Conservation (phyloP, 2,113 vertebrate genomes). For the Garra rufa region DNA sequence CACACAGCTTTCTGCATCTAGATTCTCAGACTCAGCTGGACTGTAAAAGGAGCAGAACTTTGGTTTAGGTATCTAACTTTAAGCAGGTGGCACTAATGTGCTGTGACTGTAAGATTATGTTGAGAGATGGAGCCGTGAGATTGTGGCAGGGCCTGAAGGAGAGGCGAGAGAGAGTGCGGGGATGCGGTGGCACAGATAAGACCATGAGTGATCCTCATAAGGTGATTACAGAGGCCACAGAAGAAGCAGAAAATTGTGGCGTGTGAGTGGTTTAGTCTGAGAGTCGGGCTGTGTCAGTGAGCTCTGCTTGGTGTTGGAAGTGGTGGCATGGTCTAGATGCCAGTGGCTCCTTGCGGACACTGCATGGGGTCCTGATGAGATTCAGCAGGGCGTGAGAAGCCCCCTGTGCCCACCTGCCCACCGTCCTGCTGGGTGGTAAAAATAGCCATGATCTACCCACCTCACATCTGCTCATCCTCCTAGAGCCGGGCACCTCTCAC, state of each 20-base stretch:
- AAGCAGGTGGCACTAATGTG: slow-evolving; percentile 59
- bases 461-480: slow-evolving; percentile 67
- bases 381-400: slow-evolving; percentile 67
- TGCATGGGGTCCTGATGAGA: slow-evolving; percentile 64
- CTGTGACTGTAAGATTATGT: slow-evolving; percentile 59
- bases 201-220: slow-evolving; percentile 52
- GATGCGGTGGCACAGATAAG: slow-evolving; percentile 50
- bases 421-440: slow-evolving; percentile 66
- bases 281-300: neutral
- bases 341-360: slow-evolving; percentile 49
- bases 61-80: slow-evolving; percentile 55
- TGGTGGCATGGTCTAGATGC: slow-evolving; percentile 45
- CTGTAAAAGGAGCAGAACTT: slow-evolving; percentile 66
- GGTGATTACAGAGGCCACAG: slow-evolving; percentile 57
- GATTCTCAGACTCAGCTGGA: slow-evolving; percentile 19
- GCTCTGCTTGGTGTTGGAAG: slow-evolving; percentile 30
- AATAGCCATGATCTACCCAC: slow-evolving; percentile 63
- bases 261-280: slow-evolving; percentile 8
- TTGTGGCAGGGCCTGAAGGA: slow-evolving; percentile 36
- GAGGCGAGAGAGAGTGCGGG: slow-evolving; percentile 21
- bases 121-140: slow-evolving; percentile 60
- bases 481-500: slow-evolving; percentile 34
- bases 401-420: slow-evolving; percentile 74
- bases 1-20: neutral
- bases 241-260: slow-evolving; percentile 54